A percentile compares a stretch with the other conserved stretches of the same genome.
These are phyloP conservation scores for Seriola aureovittata DNA, from an alignment of 2,113 vertebrate species.

Conservation along the genomic window DNA sequence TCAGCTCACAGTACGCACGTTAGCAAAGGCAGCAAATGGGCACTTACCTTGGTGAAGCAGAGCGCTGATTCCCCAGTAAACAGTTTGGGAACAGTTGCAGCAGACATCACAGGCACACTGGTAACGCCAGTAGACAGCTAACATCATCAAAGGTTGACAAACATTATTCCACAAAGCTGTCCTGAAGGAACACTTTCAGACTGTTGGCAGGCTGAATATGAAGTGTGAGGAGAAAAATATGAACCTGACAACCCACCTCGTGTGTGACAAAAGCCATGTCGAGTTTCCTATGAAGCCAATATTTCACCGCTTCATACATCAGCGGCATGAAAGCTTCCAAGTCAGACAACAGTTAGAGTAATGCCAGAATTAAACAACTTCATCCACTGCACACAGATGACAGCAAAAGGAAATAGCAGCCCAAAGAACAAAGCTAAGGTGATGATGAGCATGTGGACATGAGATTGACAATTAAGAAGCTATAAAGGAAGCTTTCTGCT, in stretches of 20 bases:
- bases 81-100: background rate
- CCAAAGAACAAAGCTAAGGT: background rate
- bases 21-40: background rate
- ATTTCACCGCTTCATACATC: background rate
- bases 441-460: background rate
- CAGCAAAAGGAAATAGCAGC: background rate
- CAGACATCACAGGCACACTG: background rate
- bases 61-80: background rate
- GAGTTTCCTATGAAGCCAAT: background rate
- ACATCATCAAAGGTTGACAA: background rate
- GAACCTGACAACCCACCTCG: background rate
- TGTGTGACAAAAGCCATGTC: background rate
- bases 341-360: background rate
- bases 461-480: background rate
- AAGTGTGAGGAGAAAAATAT: background rate
- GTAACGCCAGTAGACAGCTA: background rate
- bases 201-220: background rate
- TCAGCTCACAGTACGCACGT: background rate
- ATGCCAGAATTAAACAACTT: background rate
- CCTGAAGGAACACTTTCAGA: background rate
- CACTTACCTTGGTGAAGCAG: conserved; percentile 2
- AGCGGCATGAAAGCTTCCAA: background rate
- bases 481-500: background rate
- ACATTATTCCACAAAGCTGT: background rate
- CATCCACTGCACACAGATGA: background rate